Percentiles rank a stretch among this genome's conserved stretches.
Conservation (phyloP, 2,113 vertebrate genomes). For the Tauraco erythrolophus region DNA sequence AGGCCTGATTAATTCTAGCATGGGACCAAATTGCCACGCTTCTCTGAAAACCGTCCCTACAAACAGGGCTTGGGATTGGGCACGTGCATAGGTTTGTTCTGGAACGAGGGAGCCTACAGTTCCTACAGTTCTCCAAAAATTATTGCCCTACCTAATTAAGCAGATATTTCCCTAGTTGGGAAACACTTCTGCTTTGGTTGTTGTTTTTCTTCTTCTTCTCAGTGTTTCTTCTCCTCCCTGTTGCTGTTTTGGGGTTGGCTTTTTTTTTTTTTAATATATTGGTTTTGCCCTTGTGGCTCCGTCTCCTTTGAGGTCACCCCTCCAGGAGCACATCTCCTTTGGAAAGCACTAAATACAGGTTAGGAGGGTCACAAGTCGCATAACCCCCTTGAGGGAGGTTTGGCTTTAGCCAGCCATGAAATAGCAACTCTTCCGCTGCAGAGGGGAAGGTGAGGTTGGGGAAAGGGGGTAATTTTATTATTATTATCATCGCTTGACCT, state of each 20-base stretch:
- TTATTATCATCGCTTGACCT: constrained; percentile 9
- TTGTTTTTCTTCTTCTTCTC: neutral
- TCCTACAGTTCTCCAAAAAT: neutral
- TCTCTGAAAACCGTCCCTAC: neutral
- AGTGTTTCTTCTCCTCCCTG: constrained; percentile 9
- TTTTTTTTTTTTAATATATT: constrained; percentile 9
- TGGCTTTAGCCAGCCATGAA: constrained; percentile 83
- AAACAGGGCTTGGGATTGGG: neutral
- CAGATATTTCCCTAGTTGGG: neutral
- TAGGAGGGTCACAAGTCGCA: constrained; percentile 88
- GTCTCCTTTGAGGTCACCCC: constrained; percentile 71
- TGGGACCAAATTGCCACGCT: neutral
- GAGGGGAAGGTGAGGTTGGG: constrained; percentile 8
- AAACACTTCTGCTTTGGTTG: constrained; percentile 16
- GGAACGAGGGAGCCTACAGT: neutral
- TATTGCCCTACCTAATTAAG: neutral
- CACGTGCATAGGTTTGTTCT: accelerated
- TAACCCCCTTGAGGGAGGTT: constrained; percentile 83
- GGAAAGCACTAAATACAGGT: constrained; percentile 86
- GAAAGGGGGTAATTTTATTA: constrained; percentile 32
- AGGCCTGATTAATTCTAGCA: neutral
- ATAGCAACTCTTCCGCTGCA: constrained; percentile 72
- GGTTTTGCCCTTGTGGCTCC: constrained; percentile 52
- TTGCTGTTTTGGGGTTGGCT: neutral
- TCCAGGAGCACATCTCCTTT: constrained; percentile 79